phyloP scores from a whole-genome alignment of 1,140 invertebrate genomes.

The Linepithema humile region DNA sequence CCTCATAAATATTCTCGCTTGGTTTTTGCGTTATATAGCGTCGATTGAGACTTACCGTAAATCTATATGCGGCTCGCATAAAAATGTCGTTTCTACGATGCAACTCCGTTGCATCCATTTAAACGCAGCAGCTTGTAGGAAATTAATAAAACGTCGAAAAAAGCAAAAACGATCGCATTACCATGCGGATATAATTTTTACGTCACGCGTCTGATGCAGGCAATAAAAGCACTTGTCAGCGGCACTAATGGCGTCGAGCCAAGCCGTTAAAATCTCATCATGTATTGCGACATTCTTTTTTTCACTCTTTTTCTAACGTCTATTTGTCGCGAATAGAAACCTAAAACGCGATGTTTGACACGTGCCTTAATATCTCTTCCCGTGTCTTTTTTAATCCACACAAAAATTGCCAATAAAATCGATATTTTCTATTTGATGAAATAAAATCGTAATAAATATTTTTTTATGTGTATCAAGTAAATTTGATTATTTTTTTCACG shows the following conservation, averaged over 20 bases:
- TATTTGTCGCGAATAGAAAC: constrained; percentile 1
- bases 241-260: constrained; percentile 36
- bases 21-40: not conserved
- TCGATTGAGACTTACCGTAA: constrained; percentile 5
- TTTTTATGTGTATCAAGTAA: not conserved
- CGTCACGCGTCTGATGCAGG: constrained; percentile 7
- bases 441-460: not conserved
- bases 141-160: constrained; percentile 24
- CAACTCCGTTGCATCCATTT: not conserved
- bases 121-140: not conserved
- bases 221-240: constrained; percentile 30
- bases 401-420: not conserved
- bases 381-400: not conserved
- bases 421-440: not conserved
- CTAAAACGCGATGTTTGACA: constrained; percentile 15
- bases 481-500: not conserved
- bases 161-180: not conserved
- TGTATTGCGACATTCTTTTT: constrained; percentile 43
- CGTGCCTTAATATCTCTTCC: not conserved
- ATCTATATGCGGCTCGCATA: not conserved
- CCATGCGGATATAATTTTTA: constrained; percentile 49
- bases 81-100: not conserved
- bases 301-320: constrained; percentile 54
- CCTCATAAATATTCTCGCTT: not conserved
- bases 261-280: constrained; percentile 68